Evolutionary conservation across 2,113 vertebrate species (phyloP).

Genomic region (Paracanthobrama guichenoti): DNA sequence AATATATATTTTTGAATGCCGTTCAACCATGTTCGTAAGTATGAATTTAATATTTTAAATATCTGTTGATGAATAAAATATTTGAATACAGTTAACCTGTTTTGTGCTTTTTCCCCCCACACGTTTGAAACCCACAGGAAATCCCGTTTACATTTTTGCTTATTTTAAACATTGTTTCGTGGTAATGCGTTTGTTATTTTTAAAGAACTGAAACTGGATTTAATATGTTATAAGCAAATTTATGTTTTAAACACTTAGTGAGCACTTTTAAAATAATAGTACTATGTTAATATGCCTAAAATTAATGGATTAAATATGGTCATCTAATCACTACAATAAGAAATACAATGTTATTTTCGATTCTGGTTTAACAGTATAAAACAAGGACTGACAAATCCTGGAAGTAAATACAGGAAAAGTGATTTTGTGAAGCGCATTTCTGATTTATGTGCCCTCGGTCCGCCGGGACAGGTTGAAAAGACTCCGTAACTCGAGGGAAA

Average conservation of each 20-base stretch:
- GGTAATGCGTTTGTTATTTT: background rate
- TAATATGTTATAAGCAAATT: background rate
- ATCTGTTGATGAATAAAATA: background rate
- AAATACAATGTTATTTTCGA: background rate
- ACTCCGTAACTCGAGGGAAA: conserved; percentile 47
- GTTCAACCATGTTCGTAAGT: background rate
- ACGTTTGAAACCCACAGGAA: background rate
- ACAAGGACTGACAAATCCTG: conserved; percentile 43
- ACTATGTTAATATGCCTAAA: background rate
- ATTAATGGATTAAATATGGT: background rate
- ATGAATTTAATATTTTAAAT: background rate
- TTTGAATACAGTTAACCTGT: background rate
- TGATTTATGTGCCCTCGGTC: conserved; percentile 82
- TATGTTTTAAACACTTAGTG: background rate
- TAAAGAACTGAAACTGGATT: background rate
- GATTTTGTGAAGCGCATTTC: conserved; percentile 65
- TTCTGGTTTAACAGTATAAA: conserved; percentile 51
- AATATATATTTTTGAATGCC: background rate
- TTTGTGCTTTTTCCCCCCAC: background rate
- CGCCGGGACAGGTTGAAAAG: conserved; percentile 74
- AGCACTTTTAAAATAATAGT: background rate
- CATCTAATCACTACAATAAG: background rate
- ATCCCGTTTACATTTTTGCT: background rate
- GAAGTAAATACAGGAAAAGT: conserved; percentile 60
- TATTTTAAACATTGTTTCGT: background rate